Evolutionary conservation across 2,113 vertebrate species (phyloP).

Genomic region (Rhynchomys soricoides): DNA sequence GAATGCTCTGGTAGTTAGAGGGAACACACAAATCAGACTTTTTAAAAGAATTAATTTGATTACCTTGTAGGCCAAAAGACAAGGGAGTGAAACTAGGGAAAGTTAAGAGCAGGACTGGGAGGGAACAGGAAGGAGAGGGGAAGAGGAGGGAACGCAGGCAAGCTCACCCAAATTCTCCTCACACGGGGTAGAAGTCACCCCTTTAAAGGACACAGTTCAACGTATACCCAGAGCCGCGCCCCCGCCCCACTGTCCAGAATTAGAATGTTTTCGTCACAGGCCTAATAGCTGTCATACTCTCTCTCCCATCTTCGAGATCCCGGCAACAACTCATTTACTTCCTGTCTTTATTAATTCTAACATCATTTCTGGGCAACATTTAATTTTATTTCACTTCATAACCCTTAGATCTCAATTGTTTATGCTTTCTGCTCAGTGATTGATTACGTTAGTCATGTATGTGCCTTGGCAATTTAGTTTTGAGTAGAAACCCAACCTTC

Average conservation of each 20-base stretch:
- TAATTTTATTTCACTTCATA: conserved; percentile 59
- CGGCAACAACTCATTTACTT: conserved; percentile 30
- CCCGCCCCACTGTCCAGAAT: neutral
- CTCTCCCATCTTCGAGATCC: neutral
- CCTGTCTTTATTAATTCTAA: conserved; percentile 57
- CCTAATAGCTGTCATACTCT: neutral
- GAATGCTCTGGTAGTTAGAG: conserved; percentile 63
- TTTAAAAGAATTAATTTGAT: conserved; percentile 62
- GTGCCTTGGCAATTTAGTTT: conserved; percentile 37
- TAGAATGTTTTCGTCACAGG: neutral
- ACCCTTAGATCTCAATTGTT: conserved; percentile 49
- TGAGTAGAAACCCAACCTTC: conserved; percentile 25
- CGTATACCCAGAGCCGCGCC: neutral
- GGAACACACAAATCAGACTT: conserved; percentile 31
- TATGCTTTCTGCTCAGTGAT: conserved; percentile 32
- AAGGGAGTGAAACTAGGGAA: conserved; percentile 26
- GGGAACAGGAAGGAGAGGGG: neutral
- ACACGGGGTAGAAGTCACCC: neutral
- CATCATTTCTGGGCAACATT: conserved; percentile 36
- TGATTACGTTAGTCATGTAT: neutral
- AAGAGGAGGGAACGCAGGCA: neutral
- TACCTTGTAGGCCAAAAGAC: conserved; percentile 10
- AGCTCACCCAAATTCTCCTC: neutral
- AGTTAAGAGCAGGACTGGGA: neutral
- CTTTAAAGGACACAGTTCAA: neutral